Conservation (phyloP, 1,140 invertebrate species). For the Aphaenogaster rudis region DNA sequence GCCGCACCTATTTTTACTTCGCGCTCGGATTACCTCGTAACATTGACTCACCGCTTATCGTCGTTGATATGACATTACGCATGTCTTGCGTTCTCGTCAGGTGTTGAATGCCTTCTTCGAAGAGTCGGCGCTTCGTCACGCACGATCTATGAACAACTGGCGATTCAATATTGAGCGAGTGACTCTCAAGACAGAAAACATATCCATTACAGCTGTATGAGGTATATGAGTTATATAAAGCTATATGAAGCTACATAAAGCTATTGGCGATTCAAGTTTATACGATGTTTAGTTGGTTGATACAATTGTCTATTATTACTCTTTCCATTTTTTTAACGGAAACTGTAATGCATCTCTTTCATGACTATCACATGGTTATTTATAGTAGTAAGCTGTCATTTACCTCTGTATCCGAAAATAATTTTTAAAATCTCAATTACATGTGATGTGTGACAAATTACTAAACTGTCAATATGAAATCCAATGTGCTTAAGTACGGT, state of each 20-base stretch:
- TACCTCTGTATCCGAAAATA: not conserved
- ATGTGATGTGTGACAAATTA: not conserved
- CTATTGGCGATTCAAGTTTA: not conserved
- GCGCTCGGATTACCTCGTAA: constrained; percentile 40
- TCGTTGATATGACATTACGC: constrained; percentile 33
- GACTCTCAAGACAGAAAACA: not conserved
- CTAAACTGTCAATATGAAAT: not conserved
- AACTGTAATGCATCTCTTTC: not conserved
- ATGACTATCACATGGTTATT: not conserved
- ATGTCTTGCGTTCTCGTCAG: constrained; percentile 39
- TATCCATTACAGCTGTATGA: not conserved
- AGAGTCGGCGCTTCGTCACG: not conserved
- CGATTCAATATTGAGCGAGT: not conserved
- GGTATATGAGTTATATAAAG: not conserved
- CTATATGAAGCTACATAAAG: not conserved
- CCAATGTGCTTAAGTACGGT: not conserved
- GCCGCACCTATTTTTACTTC: constrained; percentile 36
- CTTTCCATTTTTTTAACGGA: not conserved
- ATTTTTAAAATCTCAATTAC: not conserved
- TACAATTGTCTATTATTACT: not conserved
- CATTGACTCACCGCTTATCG: constrained; percentile 19
- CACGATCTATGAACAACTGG: not conserved
- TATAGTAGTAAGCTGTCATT: not conserved
- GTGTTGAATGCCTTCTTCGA: constrained; percentile 42
- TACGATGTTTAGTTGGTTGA: not conserved